phyloP scores from a whole-genome alignment of 2,888 invertebrate species.

The Drosophila cracens region DNA sequence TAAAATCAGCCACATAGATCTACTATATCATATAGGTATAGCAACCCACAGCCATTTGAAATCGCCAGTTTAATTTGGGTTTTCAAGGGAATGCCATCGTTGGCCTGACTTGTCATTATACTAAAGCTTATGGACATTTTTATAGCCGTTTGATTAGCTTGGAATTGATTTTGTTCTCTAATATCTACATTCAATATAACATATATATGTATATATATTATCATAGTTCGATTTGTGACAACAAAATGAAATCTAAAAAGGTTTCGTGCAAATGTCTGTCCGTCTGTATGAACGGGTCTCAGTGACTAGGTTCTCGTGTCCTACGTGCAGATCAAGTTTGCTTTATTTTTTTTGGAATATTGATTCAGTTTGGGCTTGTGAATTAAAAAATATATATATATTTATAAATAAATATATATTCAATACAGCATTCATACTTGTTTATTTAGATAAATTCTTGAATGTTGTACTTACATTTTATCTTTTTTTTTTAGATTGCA shows the following conservation, averaged over 20 bases:
- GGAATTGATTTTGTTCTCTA: neutral
- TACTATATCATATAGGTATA: too few species aligned
- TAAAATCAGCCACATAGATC: too few species aligned
- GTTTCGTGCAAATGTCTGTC: neutral
- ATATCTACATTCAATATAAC: neutral
- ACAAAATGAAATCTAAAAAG: neutral
- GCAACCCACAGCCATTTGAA: neutral
- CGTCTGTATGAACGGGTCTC: neutral
- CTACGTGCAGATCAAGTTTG: neutral
- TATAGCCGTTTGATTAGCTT: neutral
- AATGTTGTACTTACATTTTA: neutral
- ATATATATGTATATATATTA: neutral
- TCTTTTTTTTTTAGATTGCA: neutral
- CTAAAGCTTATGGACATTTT: neutral
- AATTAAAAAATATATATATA: neutral
- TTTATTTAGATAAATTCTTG: neutral
- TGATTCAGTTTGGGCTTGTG: neutral
- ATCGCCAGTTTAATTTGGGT: too few species aligned
- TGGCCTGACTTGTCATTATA: neutral
- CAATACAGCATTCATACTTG: too few species aligned
- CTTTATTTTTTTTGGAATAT: neutral
- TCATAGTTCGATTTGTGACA: neutral
- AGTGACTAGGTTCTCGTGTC: neutral
- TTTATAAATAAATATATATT: too few species aligned
- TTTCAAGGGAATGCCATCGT: neutral